Evolutionary conservation across 2,797 vertebrate species (phyloP).

Genomic region (Xiphorhynchus erythropygius): DNA sequence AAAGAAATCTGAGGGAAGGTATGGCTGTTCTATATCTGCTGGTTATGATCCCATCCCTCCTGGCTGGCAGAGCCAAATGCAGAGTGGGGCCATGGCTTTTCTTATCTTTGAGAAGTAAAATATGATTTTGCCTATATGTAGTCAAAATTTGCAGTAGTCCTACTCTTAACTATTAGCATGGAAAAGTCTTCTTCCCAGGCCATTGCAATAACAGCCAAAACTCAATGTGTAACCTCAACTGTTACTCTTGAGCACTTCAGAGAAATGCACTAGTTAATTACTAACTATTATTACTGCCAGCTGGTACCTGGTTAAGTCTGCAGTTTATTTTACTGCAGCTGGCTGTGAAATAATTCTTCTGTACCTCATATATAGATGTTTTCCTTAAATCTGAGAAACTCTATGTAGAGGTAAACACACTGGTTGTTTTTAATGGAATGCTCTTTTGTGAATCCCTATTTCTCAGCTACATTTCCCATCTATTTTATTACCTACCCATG

Average conservation of each 20-base stretch:
- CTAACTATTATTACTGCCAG: background rate
- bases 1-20: background rate
- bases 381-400: background rate
- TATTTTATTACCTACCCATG: background rate
- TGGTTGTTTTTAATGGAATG: background rate
- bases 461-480: background rate
- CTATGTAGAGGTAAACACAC: background rate
- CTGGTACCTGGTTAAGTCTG: background rate
- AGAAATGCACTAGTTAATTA: conserved; percentile 35
- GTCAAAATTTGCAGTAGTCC: background rate
- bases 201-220: background rate
- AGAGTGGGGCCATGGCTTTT: background rate
- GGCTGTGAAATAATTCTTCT: background rate
- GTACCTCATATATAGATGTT: background rate
- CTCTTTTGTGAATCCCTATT: background rate
- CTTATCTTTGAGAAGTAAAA: background rate
- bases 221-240: background rate
- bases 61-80: background rate
- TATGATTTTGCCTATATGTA: background rate
- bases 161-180: background rate
- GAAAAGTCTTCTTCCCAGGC: background rate
- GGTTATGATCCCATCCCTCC: background rate
- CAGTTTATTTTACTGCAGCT: background rate
- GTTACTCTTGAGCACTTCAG: background rate
- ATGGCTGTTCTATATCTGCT: background rate